Evolutionary conservation across 2,113 vertebrate genomes (phyloP), one percentile per base, ranked within the genome.

Genomic region (Otis tarda): DNA sequence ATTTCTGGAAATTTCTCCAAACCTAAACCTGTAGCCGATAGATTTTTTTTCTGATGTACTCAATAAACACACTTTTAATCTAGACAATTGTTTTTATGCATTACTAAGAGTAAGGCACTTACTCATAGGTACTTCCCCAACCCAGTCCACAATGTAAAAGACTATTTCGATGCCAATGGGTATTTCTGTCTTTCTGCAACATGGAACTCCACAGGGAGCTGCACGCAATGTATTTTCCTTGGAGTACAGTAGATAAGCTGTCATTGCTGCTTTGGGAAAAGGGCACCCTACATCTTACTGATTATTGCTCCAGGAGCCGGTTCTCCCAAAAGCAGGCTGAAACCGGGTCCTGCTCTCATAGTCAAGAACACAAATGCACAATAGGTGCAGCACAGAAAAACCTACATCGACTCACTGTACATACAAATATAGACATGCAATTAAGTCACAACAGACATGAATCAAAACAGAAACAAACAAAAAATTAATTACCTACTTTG

Each of bases 401-500:
- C 5, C 18, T 82, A 83, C 74, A 83, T 60, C 55, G 35, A 87
- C 76, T 56, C 59, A 78, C 53, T 91, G 63, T 35, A 92, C 30
- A 86, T 30, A 84, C 28, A 95, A 89, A 60, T 78, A 95, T 39
- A 97, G 76, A 86, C 95, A 91, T 95, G 80, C 85, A 95, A 64
- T 89, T 88, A 96, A 97, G 92, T 92, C 92, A 96, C 73, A 95
- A 94, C 78, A 89, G 22, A 90, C 87, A 96, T 57, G 79, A 94
- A 97, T 93, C 80, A 83, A 93, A 94, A 89, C 49, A 95, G 61
- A 95, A 96, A 92, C 39, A 14, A 74, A 60, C 19, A 74, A 93
- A 77, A 93, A 79, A 95, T 81, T 95, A 79, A 94, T 93, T 97
- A 98, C 98, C 97, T 98, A 96, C 95, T 97, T 96, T 79, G 81